phyloP scores from a whole-genome alignment of 35 echinoderm and acorn worm species.

The Holothuria glaberrima region DNA sequence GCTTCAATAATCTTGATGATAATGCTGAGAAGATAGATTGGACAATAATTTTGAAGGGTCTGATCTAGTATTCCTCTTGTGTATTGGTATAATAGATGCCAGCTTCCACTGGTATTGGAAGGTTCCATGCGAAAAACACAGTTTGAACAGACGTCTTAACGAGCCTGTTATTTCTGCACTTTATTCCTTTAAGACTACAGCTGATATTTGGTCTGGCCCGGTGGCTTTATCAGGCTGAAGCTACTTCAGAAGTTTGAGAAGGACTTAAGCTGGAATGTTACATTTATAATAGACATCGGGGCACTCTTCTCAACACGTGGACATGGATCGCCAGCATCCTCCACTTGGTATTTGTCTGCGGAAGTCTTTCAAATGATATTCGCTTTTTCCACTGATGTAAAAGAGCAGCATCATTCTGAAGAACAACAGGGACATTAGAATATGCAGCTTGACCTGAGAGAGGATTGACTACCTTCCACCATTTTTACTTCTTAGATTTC shows the following conservation, averaged over 20 bases:
- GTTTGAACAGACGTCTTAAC: slow-evolving; percentile 42
- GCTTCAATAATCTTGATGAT: slow-evolving; percentile 60
- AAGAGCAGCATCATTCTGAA: not conserved
- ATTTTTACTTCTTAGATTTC: slow-evolving; percentile 42
- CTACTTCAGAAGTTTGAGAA: slow-evolving; percentile 16
- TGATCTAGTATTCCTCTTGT: slow-evolving; percentile 50
- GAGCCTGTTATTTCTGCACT: slow-evolving; percentile 56
- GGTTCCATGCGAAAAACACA: slow-evolving; percentile 54
- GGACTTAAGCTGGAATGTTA: slow-evolving; percentile 24
- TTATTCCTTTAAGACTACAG: slow-evolving; percentile 63
- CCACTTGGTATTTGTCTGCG: slow-evolving; percentile 40
- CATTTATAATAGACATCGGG: not conserved
- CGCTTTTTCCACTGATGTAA: slow-evolving; percentile 40
- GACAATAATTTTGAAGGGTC: slow-evolving; percentile 50
- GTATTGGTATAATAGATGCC: slow-evolving; percentile 58
- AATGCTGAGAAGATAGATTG: slow-evolving; percentile 66
- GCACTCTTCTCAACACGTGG: not conserved
- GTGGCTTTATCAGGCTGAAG: slow-evolving; percentile 60
- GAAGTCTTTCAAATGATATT: slow-evolving; percentile 27
- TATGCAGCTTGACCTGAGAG: slow-evolving; percentile 9
- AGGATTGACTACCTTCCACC: slow-evolving; percentile 43
- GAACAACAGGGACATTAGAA: slow-evolving; percentile 18
- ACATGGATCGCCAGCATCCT: slow-evolving; percentile 23
- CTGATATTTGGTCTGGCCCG: slow-evolving; percentile 55
- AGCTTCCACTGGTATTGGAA: slow-evolving; percentile 73